Conservation (phyloP, 1,140 invertebrate genomes). For the Scaptomyza graminum region DNA sequence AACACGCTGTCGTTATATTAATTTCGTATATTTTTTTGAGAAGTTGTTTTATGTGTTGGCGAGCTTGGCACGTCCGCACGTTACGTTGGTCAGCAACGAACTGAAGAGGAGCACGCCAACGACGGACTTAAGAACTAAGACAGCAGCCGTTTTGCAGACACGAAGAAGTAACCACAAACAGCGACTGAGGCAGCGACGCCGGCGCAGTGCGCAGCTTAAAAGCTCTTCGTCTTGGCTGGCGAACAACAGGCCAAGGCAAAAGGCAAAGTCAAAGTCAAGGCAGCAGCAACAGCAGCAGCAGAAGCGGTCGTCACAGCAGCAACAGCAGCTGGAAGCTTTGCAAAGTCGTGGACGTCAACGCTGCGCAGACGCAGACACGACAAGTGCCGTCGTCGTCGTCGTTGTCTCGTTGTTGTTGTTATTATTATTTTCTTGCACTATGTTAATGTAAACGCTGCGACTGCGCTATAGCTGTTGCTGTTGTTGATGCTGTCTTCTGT, state of each 20-base stretch:
- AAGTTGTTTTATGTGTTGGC: constrained; percentile 40
- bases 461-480: constrained; percentile 29
- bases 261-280: constrained; percentile 66
- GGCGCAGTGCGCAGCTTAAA: constrained; percentile 51
- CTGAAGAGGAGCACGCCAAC: constrained; percentile 83
- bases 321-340: constrained; percentile 58
- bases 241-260: constrained; percentile 22
- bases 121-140: constrained; percentile 84
- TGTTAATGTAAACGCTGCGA: constrained; percentile 61
- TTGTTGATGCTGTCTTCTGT: constrained; percentile 24
- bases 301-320: constrained; percentile 23
- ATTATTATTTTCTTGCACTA: constrained; percentile 50
- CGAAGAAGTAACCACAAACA: constrained; percentile 65
- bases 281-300: constrained; percentile 38
- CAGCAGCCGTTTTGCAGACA: constrained; percentile 64
- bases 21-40: constrained; percentile 1
- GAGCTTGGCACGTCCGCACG: constrained; percentile 82
- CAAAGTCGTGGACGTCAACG: constrained; percentile 15
- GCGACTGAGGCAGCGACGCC: constrained; percentile 38
- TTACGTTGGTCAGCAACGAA: constrained; percentile 83
- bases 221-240: constrained; percentile 33
- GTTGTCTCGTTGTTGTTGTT: constrained; percentile 8
- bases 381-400: constrained; percentile 61
- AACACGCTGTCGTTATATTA: constrained; percentile 26
- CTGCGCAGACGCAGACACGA: constrained; percentile 59